A percentile compares a stretch with the other conserved stretches of the same genome.
These are phyloP conservation scores for Sclerurus mexicanus DNA, from an alignment of 2,113 vertebrate genomes.

Conservation along the genomic window DNA sequence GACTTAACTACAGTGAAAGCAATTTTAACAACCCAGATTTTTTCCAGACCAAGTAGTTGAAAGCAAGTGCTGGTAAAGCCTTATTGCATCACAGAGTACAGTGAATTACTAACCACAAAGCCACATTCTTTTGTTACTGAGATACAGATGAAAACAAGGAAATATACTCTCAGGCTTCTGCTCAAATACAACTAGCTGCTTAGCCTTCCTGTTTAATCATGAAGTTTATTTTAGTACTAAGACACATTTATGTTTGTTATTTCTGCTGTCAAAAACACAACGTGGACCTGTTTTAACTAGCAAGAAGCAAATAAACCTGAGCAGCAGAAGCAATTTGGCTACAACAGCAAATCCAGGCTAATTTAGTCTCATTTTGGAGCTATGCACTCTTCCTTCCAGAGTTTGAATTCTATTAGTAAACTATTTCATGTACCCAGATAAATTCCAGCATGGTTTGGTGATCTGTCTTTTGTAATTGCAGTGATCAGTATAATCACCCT, in stretches of 20 bases:
- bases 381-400: background rate
- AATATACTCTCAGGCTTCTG: background rate
- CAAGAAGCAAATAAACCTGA: background rate
- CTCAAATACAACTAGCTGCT: rapidly evolving
- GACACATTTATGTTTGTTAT: background rate
- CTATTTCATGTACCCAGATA: background rate
- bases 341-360: background rate
- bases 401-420: background rate
- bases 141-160: background rate
- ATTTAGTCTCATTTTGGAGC: background rate
- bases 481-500: background rate
- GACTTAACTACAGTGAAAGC: background rate
- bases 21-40: background rate
- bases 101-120: background rate
- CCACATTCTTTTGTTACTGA: background rate
- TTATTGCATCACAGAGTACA: background rate
- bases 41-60: background rate
- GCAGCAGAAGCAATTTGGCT: background rate
- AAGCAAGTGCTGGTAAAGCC: background rate
- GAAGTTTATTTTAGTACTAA: background rate
- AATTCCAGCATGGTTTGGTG: background rate
- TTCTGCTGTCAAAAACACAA: background rate
- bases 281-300: background rate
- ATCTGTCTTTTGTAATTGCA: background rate
- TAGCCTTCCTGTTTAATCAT: background rate